Evolutionary conservation across 1,140 invertebrate species (phyloP).

Genomic region (roundworm (Caenorhabditis elegans)): WBcel235 BX284604.4:2457501-2458000

Average conservation of each 20-base stretch:
- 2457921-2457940: background rate
- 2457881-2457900: background rate
- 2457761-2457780: background rate
- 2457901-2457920: background rate
- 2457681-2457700: too few species aligned
- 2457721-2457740: background rate
- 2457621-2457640: too few species aligned
- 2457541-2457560: too few species aligned
- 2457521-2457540: too few species aligned
- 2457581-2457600: too few species aligned
- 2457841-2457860: background rate
- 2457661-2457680: too few species aligned
- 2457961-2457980: conserved; percentile 23
- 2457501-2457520: too few species aligned
- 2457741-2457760: background rate
- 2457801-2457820: background rate
- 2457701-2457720: background rate
- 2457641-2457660: too few species aligned
- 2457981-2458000: background rate
- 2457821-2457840: background rate
- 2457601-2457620: too few species aligned
- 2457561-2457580: too few species aligned
- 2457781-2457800: background rate
- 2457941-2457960: background rate
- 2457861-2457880: background rate